These are phyloP conservation scores for Cydia fagiglandana DNA, from an alignment of 1,140 invertebrate genomes.

Conservation along the genomic window DNA sequence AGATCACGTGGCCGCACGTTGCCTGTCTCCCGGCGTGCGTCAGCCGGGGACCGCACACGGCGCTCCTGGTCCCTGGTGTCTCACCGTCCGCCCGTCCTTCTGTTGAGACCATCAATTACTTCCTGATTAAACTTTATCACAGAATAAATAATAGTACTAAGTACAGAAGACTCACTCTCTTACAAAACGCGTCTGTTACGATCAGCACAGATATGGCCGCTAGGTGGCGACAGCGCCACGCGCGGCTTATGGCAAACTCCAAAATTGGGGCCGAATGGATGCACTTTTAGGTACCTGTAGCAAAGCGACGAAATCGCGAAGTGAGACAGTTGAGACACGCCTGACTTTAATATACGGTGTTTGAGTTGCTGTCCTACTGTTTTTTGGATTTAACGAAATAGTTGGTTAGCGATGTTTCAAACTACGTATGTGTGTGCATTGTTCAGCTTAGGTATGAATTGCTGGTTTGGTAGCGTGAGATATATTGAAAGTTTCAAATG, in stretches of 20 bases:
- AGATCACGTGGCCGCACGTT: constrained; percentile 36
- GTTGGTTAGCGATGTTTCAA: not conserved
- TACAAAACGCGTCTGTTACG: no score
- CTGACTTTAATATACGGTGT: no score
- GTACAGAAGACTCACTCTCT: no score
- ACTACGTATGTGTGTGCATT: not conserved
- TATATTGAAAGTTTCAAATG: no score
- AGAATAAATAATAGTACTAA: no score
- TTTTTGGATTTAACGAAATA: not conserved
- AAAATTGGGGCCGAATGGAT: no score
- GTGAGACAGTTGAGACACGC: no score
- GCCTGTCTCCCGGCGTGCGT: constrained; percentile 41
- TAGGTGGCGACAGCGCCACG: no score
- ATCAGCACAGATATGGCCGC: no score
- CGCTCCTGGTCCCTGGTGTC: constrained; percentile 39
- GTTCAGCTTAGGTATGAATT: not conserved
- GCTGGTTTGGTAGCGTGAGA: not conserved
- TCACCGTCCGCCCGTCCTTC: constrained; percentile 37
- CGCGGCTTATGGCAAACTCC: no score
- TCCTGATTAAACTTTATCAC: constrained; percentile 64
- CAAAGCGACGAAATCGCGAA: no score
- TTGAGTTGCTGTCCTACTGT: not conserved
- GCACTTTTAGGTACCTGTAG: no score
- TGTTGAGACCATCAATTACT: constrained; percentile 57
- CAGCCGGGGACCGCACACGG: constrained; percentile 48